Evolutionary conservation across 2,797 vertebrate species (phyloP).

Genomic region (Lemur catta): DNA sequence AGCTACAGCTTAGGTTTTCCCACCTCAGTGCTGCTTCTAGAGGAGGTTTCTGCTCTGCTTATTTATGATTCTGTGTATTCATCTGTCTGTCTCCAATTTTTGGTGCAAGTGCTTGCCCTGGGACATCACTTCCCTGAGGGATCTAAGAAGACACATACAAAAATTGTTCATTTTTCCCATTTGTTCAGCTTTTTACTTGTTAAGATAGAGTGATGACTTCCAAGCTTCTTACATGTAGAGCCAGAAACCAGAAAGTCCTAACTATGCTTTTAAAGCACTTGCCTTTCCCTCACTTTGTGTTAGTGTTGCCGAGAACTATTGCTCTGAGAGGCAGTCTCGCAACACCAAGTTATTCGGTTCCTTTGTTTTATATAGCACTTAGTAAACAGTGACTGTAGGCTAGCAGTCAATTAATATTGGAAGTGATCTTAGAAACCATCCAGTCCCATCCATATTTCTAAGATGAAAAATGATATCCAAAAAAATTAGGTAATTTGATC

Average conservation of each 20-base stretch:
- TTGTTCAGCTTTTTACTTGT: background rate
- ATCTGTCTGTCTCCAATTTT: background rate
- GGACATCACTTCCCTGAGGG: background rate
- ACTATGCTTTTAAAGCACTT: background rate
- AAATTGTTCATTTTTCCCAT: background rate
- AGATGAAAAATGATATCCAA: background rate
- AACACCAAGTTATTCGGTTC: background rate
- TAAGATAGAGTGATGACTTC: background rate
- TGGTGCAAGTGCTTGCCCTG: background rate
- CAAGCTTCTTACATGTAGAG: background rate
- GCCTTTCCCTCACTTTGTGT: background rate
- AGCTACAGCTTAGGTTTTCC: background rate
- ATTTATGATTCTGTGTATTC: background rate
- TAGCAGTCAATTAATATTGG: background rate
- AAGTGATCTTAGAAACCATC: background rate
- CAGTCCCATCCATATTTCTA: background rate
- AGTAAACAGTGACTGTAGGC: background rate
- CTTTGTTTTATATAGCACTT: background rate
- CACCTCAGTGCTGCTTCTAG: background rate
- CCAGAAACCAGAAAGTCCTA: background rate
- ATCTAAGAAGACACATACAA: background rate
- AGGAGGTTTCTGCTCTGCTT: background rate
- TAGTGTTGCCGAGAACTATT: background rate
- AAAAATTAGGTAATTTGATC: background rate
- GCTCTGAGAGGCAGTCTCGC: background rate